phyloP scores from a whole-genome alignment of 2,113 vertebrate genomes.

The Benitochromis conjunctus region DNA sequence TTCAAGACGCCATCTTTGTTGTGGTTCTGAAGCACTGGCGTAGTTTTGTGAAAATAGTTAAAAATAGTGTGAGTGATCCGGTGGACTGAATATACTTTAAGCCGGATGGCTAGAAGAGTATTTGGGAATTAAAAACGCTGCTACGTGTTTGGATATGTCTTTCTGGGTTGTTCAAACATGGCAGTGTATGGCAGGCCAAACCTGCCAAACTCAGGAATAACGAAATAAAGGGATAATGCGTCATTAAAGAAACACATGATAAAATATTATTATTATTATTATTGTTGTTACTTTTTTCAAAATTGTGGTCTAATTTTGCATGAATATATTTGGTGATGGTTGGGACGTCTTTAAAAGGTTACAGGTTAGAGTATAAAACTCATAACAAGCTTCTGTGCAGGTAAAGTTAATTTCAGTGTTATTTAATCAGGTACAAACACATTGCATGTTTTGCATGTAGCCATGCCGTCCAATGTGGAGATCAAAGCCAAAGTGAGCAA shows the following conservation, averaged over 20 bases:
- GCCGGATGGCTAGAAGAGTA: neutral
- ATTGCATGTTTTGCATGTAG: neutral
- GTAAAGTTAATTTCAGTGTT: neutral
- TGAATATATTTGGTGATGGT: neutral
- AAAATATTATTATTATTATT: neutral
- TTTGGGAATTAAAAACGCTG: neutral
- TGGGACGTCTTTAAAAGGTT: neutral
- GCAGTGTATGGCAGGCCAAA: neutral
- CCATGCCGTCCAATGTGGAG: slow-evolving; percentile 81
- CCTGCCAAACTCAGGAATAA: neutral
- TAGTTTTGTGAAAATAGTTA: neutral
- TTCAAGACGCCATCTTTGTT: neutral
- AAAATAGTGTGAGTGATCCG: neutral
- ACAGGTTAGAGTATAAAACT: neutral
- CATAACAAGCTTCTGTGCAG: neutral
- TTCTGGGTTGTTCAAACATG: neutral
- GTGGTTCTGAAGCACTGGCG: neutral
- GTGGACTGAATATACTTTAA: neutral
- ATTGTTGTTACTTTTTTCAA: neutral
- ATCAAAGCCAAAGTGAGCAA: slow-evolving; percentile 74
- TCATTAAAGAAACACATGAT: neutral
- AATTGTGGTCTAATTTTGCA: neutral
- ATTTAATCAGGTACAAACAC: neutral
- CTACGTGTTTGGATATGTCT: neutral
- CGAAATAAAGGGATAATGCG: neutral